Evolutionary conservation across 2,797 vertebrate species (phyloP).

Genomic region (Serranus cabrilla): DNA sequence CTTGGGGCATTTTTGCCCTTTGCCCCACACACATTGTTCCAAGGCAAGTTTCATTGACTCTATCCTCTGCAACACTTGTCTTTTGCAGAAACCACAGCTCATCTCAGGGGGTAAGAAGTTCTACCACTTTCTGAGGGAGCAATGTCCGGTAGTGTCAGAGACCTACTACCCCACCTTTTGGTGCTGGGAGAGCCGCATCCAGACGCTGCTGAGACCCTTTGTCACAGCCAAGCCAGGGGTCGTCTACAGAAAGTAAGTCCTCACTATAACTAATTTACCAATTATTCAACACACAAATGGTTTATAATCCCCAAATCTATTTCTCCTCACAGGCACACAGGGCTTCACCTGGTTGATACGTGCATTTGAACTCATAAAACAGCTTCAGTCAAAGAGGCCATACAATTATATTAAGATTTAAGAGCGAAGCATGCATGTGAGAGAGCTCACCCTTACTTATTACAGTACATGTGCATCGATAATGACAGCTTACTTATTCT

Average conservation of each 20-base stretch:
- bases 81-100: constrained; percentile 94
- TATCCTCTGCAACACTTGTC: constrained; percentile 3
- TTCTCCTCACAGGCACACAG: neutral
- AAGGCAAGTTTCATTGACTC: neutral
- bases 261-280: neutral
- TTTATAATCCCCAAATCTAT: neutral
- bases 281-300: neutral
- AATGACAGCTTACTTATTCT: neutral
- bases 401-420: neutral
- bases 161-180: constrained; percentile 98
- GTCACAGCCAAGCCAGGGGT: constrained; percentile 95
- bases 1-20: no score
- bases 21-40: no score
- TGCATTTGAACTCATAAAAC: constrained; percentile 1
- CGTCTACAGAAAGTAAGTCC: constrained; percentile 95
- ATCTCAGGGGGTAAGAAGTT: constrained; percentile 94
- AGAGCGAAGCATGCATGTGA: neutral
- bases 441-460: constrained; percentile 1
- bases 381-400: neutral
- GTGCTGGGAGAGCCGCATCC: constrained; percentile 98
- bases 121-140: constrained; percentile 92
- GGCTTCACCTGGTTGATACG: neutral
- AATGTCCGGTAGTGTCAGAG: constrained; percentile 96
- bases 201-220: constrained; percentile 96
- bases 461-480: neutral